These are phyloP conservation scores for Koerneria pararmatus DNA, from an alignment of 2,888 invertebrate genomes.

Conservation along the genomic window DNA sequence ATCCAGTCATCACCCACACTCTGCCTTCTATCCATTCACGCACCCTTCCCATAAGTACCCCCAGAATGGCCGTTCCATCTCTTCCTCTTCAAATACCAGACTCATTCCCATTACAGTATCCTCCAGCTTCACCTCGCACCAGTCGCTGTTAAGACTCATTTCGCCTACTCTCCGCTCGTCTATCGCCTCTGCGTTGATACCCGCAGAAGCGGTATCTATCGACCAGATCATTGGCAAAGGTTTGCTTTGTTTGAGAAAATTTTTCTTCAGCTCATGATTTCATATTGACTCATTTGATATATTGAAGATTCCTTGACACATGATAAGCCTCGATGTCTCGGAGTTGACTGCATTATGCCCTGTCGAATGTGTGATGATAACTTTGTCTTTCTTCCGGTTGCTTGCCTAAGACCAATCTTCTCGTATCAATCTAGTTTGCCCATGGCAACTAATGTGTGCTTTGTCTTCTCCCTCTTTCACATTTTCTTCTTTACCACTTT, in stretches of 20 bases:
- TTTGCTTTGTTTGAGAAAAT: too few relatives aligned
- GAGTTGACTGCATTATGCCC: too few relatives aligned
- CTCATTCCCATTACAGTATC: constrained; percentile 3
- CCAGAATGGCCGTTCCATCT: background rate
- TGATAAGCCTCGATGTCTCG: too few relatives aligned
- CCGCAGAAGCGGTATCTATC: constrained; percentile 11
- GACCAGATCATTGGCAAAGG: constrained; percentile 22
- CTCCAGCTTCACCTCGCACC: too few relatives aligned
- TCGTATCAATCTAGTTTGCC: too few relatives aligned
- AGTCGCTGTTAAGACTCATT: constrained; percentile 10
- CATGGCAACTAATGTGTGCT: too few relatives aligned
- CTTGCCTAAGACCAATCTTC: background rate
- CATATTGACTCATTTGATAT: too few relatives aligned
- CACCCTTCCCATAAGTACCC: background rate
- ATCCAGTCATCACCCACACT: background rate
- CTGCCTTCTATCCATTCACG: background rate
- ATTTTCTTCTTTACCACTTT: background rate
- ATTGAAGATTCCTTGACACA: too few relatives aligned
- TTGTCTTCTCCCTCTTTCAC: too few relatives aligned
- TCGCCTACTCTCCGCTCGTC: constrained; percentile 8
- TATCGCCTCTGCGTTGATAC: constrained; percentile 1
- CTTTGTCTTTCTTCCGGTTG: background rate
- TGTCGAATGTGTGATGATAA: too few relatives aligned
- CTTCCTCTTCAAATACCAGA: background rate
- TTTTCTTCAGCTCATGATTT: too few relatives aligned